These are phyloP conservation scores for Volucella zonaria DNA, from an alignment of 2,888 invertebrate species.

Conservation along the genomic window DNA sequence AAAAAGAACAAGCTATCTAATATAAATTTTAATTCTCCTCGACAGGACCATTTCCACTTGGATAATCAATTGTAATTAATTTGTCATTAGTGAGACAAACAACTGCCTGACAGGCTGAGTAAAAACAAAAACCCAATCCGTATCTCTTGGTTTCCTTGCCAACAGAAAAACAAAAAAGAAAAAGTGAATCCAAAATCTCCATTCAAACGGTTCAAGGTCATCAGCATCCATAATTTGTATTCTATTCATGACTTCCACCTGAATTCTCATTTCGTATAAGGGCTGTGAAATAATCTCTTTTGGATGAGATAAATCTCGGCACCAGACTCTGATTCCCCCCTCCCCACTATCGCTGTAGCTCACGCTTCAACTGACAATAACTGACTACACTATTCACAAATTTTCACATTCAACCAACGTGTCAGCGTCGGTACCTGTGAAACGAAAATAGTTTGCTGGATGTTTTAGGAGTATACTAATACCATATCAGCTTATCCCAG, in stretches of 20 bases:
- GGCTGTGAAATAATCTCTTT: slow-evolving; percentile 56
- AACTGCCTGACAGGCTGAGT: slow-evolving; percentile 46
- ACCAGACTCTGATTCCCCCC: not conserved
- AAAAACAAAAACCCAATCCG: slow-evolving; percentile 37
- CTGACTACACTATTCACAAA: slow-evolving; percentile 34
- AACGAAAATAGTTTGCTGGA: slow-evolving; percentile 1
- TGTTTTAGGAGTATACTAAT: not conserved
- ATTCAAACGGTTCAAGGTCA: slow-evolving; percentile 54
- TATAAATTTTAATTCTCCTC: slow-evolving; percentile 41
- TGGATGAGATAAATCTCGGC: slow-evolving; percentile 65
- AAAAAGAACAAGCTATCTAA: slow-evolving; percentile 1
- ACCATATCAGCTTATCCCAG: not conserved
- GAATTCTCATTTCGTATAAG: slow-evolving; percentile 64
- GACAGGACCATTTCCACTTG: slow-evolving; percentile 50
- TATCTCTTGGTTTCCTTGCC: not conserved
- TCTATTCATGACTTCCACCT: slow-evolving; percentile 69
- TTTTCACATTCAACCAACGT: slow-evolving; percentile 14
- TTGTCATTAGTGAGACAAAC: slow-evolving; percentile 68
- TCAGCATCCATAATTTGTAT: slow-evolving; percentile 69
- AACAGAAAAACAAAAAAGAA: too few relatives aligned
- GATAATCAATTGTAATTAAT: slow-evolving; percentile 72
- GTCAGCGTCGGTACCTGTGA: slow-evolving; percentile 15
- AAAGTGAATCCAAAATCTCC: not conserved
- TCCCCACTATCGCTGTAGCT: too few relatives aligned
- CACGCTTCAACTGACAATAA: not conserved